Evolutionary conservation across 2,888 invertebrate genomes (phyloP).

Genomic region (Hoplodrina ambigua): DNA sequence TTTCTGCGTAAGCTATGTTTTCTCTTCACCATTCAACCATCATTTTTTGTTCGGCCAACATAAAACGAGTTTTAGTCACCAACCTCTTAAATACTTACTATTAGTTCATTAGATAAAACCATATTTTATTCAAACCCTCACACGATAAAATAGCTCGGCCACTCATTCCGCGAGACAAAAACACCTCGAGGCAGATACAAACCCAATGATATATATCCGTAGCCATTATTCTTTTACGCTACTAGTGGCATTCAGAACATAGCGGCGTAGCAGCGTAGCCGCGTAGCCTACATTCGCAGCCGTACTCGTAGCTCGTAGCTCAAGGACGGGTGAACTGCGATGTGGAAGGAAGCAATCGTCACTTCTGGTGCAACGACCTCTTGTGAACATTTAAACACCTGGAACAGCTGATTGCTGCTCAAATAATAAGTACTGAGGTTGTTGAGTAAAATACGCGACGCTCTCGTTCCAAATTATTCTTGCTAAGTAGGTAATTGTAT

Average conservation of each 20-base stretch:
- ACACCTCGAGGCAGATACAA: slow-evolving; percentile 21
- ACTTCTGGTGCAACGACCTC: slow-evolving; percentile 11
- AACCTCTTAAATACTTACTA: slow-evolving; percentile 12
- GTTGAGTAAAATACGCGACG: background rate
- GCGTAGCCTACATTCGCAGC: slow-evolving; percentile 46
- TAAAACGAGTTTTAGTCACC: background rate
- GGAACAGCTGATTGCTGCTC: background rate
- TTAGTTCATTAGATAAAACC: slow-evolving; percentile 21
- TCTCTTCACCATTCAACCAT: background rate
- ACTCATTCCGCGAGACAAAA: slow-evolving; percentile 20
- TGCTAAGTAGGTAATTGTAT: background rate
- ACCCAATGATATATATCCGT: slow-evolving; percentile 27
- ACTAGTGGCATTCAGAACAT: slow-evolving; percentile 21
- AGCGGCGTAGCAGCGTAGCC: slow-evolving; percentile 42
- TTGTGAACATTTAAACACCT: background rate
- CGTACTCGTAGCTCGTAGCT: slow-evolving; percentile 25
- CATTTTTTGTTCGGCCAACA: background rate
- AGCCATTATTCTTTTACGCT: slow-evolving; percentile 44
- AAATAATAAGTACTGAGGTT: slow-evolving; percentile 4
- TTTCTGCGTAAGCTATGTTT: background rate
- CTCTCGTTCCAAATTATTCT: background rate
- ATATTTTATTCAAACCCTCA: slow-evolving; percentile 16
- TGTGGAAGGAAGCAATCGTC: slow-evolving; percentile 7
- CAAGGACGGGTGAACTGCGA: slow-evolving; percentile 27
- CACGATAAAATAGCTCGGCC: background rate